Evolutionary conservation across 1,140 invertebrate species (phyloP), one percentile per base, ranked within the genome.

Genomic region (Procambarus virginalis): DNA sequence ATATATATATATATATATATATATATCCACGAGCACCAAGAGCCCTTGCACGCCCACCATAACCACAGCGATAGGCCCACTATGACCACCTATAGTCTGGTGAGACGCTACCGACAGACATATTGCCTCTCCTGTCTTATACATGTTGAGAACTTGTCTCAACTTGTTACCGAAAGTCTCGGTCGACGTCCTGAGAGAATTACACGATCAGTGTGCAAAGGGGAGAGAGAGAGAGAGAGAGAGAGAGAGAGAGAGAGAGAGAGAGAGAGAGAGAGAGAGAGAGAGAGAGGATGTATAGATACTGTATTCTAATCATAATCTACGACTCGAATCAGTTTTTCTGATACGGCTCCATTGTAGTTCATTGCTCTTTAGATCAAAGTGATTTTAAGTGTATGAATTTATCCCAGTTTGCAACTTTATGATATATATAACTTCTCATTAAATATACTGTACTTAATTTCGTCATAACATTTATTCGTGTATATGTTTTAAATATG

Each of bases 251-350:
- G 48, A 49, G 48, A 45, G 20, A 79, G 48, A 46, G 77, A 49
- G 77, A 79, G 77, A 49, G 77, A 79, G 45, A 79, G 48, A 79
- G 45, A 34, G 48, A 49, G 77, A 79, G 48, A 20, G 34, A 49
- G 45, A 49, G 77, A 79, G 77, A 49, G 48, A 49, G 77, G 48
- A 79, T 8, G 34, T 10, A 77, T 10, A n/a, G 75, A 77, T n/a
- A 68, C 1, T 34, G 34, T 34, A 34, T 34, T 34, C 1, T 34
- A 34, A 34, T 34, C 34, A 34, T 34, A 34, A 34, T 34, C 34
- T 34, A 34, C 34, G 34, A 34, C 34, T 34, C 34, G 34, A 34
- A 34, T 34, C 34, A 34, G 0, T 34, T 34, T 34, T 34, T 34
- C 34, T 34, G 34, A 34, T 34, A 34, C 34, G 34, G 34, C 34